Conservation (phyloP, 2,113 vertebrate species). For the Oncorhynchus masou region DNA sequence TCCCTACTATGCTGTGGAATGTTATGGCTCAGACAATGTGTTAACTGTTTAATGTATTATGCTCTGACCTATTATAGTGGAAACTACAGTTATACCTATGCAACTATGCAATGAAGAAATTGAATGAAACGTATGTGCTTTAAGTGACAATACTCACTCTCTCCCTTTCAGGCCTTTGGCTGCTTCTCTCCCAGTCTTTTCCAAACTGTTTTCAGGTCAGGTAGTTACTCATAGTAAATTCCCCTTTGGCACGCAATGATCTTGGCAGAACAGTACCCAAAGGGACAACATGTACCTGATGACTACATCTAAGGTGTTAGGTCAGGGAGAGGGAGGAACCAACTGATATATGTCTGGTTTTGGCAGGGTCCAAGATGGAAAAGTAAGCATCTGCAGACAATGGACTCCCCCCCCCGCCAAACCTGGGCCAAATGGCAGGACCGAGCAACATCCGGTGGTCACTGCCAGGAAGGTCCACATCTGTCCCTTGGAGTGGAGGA, state of each 20-base stretch:
- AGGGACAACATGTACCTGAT: neutral
- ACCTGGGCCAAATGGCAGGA: neutral
- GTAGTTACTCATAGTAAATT: neutral
- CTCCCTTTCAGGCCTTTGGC: no score
- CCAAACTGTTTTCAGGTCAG: neutral
- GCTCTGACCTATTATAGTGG: no score
- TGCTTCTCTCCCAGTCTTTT: neutral
- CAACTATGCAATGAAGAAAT: neutral
- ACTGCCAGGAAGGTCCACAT: neutral
- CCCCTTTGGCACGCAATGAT: neutral
- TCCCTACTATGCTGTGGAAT: no score
- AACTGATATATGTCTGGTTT: neutral
- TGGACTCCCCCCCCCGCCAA: neutral
- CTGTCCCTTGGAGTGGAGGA: neutral
- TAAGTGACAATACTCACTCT: neutral
- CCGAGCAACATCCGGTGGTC: neutral
- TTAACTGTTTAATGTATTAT: no score
- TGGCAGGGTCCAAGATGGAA: neutral
- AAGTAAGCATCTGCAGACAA: neutral
- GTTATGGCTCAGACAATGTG: no score
- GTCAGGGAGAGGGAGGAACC: neutral
- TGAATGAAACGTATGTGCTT: neutral
- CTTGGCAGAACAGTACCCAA: neutral
- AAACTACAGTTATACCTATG: no score
- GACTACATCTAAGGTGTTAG: neutral